A percentile compares a stretch with the other conserved stretches of the same genome.
These are phyloP conservation scores for Podarcis raffonei DNA, from an alignment of 2,113 vertebrate species.

Conservation along the genomic window DNA sequence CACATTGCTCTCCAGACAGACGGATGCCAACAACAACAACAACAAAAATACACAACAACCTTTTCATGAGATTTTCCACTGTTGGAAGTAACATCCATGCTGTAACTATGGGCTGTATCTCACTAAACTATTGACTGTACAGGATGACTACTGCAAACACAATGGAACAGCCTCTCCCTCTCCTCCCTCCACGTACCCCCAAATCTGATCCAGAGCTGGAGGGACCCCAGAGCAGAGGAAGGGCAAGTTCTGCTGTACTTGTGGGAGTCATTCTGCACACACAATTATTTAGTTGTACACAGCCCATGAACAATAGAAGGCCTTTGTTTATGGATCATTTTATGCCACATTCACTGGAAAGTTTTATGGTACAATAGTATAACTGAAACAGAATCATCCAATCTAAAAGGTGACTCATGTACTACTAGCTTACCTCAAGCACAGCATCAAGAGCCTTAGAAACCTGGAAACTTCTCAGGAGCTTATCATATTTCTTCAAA, in stretches of 20 bases:
- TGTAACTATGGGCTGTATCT: not conserved
- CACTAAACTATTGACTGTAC: no score
- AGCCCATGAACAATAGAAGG: not conserved
- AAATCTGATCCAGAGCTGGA: no score
- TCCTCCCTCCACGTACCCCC: no score
- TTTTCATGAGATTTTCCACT: not conserved
- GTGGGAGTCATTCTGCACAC: not conserved
- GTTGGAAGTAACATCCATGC: not conserved
- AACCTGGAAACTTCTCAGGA: slow-evolving; percentile 89
- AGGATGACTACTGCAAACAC: no score
- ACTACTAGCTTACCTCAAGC: slow-evolving; percentile 79
- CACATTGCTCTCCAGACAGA: no score
- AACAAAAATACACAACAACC: not conserved
- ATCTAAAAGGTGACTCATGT: not conserved
- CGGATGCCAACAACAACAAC: no score
- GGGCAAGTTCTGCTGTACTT: no score
- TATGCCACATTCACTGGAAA: not conserved
- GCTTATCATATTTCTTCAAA: slow-evolving; percentile 88
- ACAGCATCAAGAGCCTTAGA: slow-evolving; percentile 93
- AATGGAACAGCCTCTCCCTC: no score
- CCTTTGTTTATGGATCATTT: not conserved
- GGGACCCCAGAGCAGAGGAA: no score
- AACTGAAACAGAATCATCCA: not conserved
- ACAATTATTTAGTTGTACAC: not conserved
- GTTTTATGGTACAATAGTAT: not conserved